Evolutionary conservation across 2,797 vertebrate genomes (phyloP).

Genomic region (Danio choprae): DNA sequence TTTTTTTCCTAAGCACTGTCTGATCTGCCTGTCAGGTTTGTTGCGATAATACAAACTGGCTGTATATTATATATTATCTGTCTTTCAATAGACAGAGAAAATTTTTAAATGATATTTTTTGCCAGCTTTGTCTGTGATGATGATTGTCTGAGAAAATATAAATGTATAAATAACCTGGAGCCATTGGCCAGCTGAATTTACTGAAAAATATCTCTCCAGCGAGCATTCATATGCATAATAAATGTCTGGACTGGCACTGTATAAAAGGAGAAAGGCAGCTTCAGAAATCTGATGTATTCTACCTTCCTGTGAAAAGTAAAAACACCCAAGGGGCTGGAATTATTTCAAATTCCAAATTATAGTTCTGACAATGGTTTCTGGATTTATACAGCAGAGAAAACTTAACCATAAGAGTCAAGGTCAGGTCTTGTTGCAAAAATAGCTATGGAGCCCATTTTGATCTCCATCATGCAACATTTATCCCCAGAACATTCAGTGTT

Average conservation of each 20-base stretch:
- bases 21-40: not conserved
- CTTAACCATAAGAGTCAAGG: conserved; percentile 8
- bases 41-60: not conserved
- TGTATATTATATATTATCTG: not conserved
- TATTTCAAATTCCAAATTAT: conserved; percentile 20
- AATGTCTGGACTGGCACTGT: not conserved
- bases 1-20: not conserved
- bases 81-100: not conserved
- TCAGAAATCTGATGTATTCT: not conserved
- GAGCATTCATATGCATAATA: not conserved
- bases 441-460: not conserved
- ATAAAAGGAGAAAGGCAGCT: not conserved
- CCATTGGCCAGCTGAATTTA: not conserved
- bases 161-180: not conserved
- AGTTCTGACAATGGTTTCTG: not conserved
- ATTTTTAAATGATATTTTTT: too few relatives aligned
- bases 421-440: conserved; percentile 5
- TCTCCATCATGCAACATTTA: conserved; percentile 7
- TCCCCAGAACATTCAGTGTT: conserved; percentile 3
- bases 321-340: conserved; percentile 2
- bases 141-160: not conserved
- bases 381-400: conserved; percentile 17
- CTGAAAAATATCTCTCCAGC: not conserved
- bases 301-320: not conserved
- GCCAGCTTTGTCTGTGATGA: not conserved